These are phyloP conservation scores for Morbakka virulenta DNA, from an alignment of 30 jellyfish, hydroid and myxozoan species.

Conservation along the genomic window DNA sequence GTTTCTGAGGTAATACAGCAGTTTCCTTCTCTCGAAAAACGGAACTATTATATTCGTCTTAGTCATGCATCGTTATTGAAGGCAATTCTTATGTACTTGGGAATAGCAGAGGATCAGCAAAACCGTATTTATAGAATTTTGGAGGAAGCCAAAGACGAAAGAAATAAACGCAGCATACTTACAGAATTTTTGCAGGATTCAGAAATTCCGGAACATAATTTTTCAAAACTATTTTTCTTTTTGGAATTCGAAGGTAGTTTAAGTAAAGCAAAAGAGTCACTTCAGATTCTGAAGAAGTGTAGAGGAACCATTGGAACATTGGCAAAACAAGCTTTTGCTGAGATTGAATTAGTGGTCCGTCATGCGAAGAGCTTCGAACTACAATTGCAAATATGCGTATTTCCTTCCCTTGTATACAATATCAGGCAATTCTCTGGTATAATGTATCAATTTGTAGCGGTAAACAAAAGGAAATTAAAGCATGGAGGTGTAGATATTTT, in stretches of 20 bases:
- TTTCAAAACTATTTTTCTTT: conserved; percentile 20
- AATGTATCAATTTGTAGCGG: conserved; percentile 81
- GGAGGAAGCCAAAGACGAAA: conserved; percentile 28
- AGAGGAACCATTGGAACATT: conserved; percentile 54
- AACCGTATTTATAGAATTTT: conserved; percentile 34
- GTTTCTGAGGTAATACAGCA: conserved; percentile 65
- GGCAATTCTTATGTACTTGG: conserved; percentile 69
- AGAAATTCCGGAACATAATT: conserved; percentile 59
- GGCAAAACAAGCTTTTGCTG: conserved; percentile 76
- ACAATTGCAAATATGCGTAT: conserved; percentile 47
- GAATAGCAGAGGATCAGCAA: conserved; percentile 40
- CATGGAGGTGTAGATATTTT: conserved; percentile 80
- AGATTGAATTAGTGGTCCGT: conserved; percentile 36
- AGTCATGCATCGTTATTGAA: conserved; percentile 64
- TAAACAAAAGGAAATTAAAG: conserved; percentile 52
- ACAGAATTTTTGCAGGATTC: conserved; percentile 25
- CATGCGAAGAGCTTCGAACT: conserved; percentile 38
- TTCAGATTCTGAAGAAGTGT: conserved; percentile 62
- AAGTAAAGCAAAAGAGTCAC: conserved; percentile 57
- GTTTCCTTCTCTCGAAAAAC: conserved; percentile 33
- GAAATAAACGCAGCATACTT: conserved; percentile 16
- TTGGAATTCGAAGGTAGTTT: conserved; percentile 71
- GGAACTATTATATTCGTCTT: conserved; percentile 67
- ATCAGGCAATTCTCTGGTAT: conserved; percentile 67
- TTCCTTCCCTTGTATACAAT: conserved; percentile 57